Evolutionary conservation across 2,797 vertebrate genomes (phyloP).

Genomic region (Peromyscus aztecus): DNA sequence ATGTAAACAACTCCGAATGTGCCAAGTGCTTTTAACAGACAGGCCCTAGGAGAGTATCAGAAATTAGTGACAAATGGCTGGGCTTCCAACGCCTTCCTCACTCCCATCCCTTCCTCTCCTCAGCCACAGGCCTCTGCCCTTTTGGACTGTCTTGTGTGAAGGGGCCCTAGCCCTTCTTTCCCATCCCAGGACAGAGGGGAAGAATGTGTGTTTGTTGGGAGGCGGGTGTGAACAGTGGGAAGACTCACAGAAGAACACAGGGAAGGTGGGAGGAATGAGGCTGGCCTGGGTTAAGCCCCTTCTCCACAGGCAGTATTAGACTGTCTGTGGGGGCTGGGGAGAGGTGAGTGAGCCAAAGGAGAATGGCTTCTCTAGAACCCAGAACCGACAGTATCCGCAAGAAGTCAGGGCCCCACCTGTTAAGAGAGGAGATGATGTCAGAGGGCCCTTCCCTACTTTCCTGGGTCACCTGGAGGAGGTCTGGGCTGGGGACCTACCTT

Average conservation of each 20-base stretch:
- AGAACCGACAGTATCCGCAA: not conserved
- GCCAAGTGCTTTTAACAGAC: constrained; percentile 40
- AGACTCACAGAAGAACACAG: not conserved
- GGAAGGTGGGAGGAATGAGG: not conserved
- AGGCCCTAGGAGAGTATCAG: not conserved
- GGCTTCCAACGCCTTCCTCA: not conserved
- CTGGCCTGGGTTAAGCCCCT: not conserved
- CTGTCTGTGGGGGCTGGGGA: not conserved
- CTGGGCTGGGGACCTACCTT: constrained; percentile 64
- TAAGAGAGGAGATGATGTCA: constrained; percentile 22
- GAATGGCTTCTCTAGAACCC: not conserved
- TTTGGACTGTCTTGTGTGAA: not conserved
- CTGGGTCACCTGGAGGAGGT: constrained; percentile 52
- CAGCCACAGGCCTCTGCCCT: constrained; percentile 24
- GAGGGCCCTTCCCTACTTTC: constrained; percentile 20
- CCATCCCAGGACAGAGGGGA: not conserved
- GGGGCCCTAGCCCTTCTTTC: not conserved
- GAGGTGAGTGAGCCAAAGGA: not conserved
- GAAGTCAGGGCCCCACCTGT: not conserved
- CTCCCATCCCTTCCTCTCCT: not conserved
- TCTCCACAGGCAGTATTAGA: not conserved
- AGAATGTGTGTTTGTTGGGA: not conserved
- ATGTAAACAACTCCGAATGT: constrained; percentile 70
- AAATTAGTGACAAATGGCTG: constrained; percentile 46
- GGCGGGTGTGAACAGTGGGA: not conserved